Conservation (phyloP, 2,888 invertebrate genomes). For the Lithosia quadra region DNA sequence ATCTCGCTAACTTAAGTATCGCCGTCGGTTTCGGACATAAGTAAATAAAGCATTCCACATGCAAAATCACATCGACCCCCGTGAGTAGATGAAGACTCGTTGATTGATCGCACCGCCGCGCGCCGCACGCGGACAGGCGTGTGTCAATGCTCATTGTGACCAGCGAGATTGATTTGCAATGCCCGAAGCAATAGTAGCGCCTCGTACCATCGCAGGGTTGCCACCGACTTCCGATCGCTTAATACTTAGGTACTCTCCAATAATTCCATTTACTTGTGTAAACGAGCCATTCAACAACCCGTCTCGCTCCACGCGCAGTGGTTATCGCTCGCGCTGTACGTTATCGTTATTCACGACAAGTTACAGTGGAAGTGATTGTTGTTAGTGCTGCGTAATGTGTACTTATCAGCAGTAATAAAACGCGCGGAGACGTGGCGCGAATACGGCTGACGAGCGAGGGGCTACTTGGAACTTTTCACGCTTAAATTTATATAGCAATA, state of each 20-base stretch:
- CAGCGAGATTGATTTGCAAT: conserved; percentile 2
- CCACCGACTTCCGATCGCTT: background rate
- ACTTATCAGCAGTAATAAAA: conserved; percentile 7
- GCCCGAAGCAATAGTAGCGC: background rate
- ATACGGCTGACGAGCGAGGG: background rate
- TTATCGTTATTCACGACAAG: background rate
- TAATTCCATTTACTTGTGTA: background rate
- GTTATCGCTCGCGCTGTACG: background rate
- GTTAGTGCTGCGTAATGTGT: background rate
- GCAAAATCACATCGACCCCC: background rate
- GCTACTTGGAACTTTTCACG: background rate
- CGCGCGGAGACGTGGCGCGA: background rate
- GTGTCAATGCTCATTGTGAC: background rate
- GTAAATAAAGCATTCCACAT: background rate
- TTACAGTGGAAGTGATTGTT: background rate
- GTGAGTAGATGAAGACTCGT: background rate
- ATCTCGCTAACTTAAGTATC: no score
- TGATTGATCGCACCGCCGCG: background rate
- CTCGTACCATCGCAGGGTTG: background rate
- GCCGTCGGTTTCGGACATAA: background rate
- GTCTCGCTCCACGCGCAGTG: background rate
- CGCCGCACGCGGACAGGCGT: background rate
- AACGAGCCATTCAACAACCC: background rate
- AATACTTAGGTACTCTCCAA: background rate
- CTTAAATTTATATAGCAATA: conserved; percentile 24